Percentiles rank a stretch among this genome's conserved stretches.
phyloP scores from a whole-genome alignment of 2,888 invertebrate genomes.

The Seladonia tumulorum region DNA sequence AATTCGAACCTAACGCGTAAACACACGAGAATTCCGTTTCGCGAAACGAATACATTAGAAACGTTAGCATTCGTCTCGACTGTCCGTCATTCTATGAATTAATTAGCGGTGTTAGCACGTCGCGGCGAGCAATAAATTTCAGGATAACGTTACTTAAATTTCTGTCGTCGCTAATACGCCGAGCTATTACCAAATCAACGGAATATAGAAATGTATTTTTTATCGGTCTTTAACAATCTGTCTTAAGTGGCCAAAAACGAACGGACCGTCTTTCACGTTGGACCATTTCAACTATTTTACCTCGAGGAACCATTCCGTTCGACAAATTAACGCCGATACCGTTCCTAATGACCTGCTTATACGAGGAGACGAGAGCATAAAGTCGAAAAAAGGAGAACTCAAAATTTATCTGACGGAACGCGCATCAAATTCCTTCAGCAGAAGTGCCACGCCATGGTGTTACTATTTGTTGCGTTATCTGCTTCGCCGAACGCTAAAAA shows the following conservation, averaged over 20 bases:
- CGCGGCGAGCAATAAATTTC: constrained; percentile 15
- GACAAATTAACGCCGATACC: constrained; percentile 13
- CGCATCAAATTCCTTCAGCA: neutral
- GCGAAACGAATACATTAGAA: neutral
- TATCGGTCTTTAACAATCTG: neutral
- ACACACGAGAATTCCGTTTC: neutral
- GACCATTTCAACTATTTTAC: neutral
- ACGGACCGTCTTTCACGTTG: neutral
- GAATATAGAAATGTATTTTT: constrained; percentile 4
- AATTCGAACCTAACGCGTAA: neutral
- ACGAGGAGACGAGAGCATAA: neutral
- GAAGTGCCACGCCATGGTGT: neutral
- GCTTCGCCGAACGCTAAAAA: neutral
- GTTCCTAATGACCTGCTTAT: constrained; percentile 7
- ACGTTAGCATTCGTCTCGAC: neutral
- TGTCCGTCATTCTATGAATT: constrained; percentile 26
- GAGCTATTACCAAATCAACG: neutral
- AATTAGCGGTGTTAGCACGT: constrained; percentile 11
- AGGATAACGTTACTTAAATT: constrained; percentile 16
- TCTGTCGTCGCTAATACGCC: neutral
- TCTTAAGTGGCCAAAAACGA: constrained; percentile 14
- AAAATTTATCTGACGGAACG: neutral
- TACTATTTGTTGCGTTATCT: neutral
- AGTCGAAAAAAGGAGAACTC: neutral
- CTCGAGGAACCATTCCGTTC: neutral